Evolutionary conservation across 2,888 invertebrate species (phyloP), one percentile per base, ranked within the genome.

Genomic region (Leptinotarsa peninsularis): DNA sequence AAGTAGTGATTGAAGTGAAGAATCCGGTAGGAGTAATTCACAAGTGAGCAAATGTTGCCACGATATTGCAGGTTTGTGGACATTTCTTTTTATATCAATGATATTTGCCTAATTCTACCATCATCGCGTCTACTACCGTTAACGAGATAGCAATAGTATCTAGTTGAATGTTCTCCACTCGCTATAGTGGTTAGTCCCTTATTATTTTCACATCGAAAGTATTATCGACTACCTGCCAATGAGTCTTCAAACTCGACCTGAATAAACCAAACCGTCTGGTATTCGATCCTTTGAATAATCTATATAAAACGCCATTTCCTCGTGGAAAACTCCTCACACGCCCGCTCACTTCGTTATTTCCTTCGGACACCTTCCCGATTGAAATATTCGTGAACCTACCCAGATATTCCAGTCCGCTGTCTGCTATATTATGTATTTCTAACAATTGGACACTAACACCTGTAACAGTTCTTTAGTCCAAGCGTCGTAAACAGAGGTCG

Each of bases 321-420:
- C 17, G n/a, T 13, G n/a, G 33, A 63, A 63, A 63, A 63, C n/a
- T 33, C 18, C n/a, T 58, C 3, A 2, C 18, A 27, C 60, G 23
- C 27, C 17, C 60, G 21, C 4, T 4, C 17, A n/a, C 23, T 58
- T 21, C 63, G 7, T 63, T n/a, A 27, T 63, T 63, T 63, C n/a
- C n/a, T 63, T 3, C 56, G 56, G 56, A 18, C 56, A 56, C 56
- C 21, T 56, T 56, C 21, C 21, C 13, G 33, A 63, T 33, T 33
- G 33, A 63, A 63, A 63, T 63, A 63, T 63, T 63, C 63, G 33
- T 63, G n/a, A 33, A 63, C 63, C 63, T 17, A 63, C 33, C 63
- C 63, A 63, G 43, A 18, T 33, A 33, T 33, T 33, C 27, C 5
- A 33, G 63, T 33, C 33, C n/a, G 17, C 17, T 17, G 15, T 4